Conservation (phyloP, 2,797 vertebrate genomes). For the Gymnothorax javanicus region DNA sequence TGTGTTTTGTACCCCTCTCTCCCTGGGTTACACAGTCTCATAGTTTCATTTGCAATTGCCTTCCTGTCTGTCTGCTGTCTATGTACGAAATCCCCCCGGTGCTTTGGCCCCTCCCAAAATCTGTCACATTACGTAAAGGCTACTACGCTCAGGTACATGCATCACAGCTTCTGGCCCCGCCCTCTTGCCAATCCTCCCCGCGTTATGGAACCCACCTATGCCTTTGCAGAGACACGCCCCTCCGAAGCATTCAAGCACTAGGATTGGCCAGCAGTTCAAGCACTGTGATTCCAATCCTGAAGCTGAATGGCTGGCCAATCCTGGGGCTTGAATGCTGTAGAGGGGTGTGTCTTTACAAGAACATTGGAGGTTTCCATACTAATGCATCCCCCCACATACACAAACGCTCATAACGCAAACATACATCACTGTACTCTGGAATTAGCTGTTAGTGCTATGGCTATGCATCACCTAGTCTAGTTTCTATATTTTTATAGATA, state of each 20-base stretch:
- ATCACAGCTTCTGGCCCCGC: slow-evolving; percentile 62
- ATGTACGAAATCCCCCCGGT: slow-evolving; percentile 73
- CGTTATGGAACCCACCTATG: slow-evolving; percentile 36
- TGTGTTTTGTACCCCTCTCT: slow-evolving; percentile 17
- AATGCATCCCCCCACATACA: neutral
- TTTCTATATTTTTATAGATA: neutral
- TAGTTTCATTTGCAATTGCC: neutral
- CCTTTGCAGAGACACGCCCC: neutral
- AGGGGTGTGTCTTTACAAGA: too few relatives aligned
- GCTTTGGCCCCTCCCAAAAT: slow-evolving; percentile 81
- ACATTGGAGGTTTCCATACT: neutral
- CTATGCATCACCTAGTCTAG: neutral
- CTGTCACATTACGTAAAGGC: slow-evolving; percentile 82
- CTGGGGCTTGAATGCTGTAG: too few relatives aligned
- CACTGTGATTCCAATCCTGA: too few relatives aligned
- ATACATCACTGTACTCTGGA: too few relatives aligned
- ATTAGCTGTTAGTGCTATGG: too few relatives aligned
- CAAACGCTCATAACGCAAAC: neutral
- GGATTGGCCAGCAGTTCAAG: too few relatives aligned
- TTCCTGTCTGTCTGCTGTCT: slow-evolving; percentile 49
- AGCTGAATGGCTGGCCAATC: too few relatives aligned
- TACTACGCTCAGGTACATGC: slow-evolving; percentile 83
- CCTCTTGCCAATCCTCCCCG: slow-evolving; percentile 35
- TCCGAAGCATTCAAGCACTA: too few relatives aligned
- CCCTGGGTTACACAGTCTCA: slow-evolving; percentile 10